Evolutionary conservation across 2,113 vertebrate genomes (phyloP).

Genomic region (Setophaga kirtlandii): DNA sequence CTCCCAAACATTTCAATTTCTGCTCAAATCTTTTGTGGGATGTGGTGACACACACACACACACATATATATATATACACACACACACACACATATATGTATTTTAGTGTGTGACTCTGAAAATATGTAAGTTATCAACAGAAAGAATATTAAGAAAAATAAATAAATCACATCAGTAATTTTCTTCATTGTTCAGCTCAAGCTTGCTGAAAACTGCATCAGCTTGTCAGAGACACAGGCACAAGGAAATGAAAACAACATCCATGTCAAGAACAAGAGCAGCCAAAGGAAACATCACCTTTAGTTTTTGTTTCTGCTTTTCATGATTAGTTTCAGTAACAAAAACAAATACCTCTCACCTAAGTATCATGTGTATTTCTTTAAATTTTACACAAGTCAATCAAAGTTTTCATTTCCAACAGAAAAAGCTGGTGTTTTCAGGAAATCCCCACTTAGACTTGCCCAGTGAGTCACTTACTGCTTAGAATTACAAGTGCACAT

Average conservation of each 20-base stretch:
- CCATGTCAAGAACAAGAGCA: background rate
- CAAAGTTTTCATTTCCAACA: background rate
- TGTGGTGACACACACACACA: background rate
- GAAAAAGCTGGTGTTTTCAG: background rate
- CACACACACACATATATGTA: accelerated
- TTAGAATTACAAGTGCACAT: background rate
- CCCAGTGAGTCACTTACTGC: conserved; percentile 15
- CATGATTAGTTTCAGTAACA: background rate
- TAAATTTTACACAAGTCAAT: background rate
- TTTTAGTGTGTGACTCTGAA: background rate
- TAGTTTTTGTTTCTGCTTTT: background rate
- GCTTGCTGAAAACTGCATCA: background rate
- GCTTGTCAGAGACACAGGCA: background rate
- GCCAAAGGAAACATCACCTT: background rate
- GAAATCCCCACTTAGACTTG: conserved; percentile 5
- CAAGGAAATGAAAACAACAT: background rate
- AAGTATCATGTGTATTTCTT: background rate
- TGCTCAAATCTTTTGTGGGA: background rate
- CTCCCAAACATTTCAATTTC: background rate
- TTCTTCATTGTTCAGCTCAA: background rate
- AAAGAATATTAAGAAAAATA: background rate
- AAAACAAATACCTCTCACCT: background rate
- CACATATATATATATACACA: background rate
- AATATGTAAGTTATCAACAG: background rate
- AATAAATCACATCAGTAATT: background rate